Conservation (phyloP, 2,113 vertebrate genomes). For the Rhea americana region DNA sequence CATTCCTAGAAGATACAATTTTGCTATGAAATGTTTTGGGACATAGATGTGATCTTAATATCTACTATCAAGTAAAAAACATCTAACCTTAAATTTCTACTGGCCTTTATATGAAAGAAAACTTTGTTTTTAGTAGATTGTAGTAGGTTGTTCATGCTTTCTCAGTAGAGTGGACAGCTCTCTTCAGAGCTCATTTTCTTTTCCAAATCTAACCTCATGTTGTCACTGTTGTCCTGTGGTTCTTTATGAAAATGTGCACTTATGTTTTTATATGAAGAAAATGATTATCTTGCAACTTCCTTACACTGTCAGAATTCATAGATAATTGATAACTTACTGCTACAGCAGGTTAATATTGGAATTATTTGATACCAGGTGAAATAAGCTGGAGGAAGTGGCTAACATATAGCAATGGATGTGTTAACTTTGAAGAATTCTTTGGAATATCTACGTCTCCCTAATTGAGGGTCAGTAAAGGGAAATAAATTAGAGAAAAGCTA, state of each 20-base stretch:
- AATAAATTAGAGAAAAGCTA: background rate
- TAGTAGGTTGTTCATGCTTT: background rate
- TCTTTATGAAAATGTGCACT: background rate
- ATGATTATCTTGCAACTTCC: background rate
- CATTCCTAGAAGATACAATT: background rate
- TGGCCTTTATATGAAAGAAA: background rate
- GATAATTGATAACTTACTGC: background rate
- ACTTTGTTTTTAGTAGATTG: background rate
- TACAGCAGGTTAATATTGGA: background rate
- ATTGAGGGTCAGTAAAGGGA: background rate
- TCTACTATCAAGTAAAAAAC: background rate
- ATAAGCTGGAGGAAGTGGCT: background rate
- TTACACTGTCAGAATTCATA: background rate
- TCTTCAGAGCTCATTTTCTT: background rate
- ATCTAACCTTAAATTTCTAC: background rate
- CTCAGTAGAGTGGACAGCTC: background rate
- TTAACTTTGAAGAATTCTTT: background rate
- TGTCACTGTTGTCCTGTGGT: background rate
- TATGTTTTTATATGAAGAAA: background rate
- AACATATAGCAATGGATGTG: background rate
- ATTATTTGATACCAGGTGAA: background rate
- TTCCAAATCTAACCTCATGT: background rate
- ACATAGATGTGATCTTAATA: background rate
- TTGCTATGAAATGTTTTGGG: background rate
- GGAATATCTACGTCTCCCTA: background rate